phyloP scores from a whole-genome alignment of 2,888 invertebrate species.

The Andricus quercusramuli region DNA sequence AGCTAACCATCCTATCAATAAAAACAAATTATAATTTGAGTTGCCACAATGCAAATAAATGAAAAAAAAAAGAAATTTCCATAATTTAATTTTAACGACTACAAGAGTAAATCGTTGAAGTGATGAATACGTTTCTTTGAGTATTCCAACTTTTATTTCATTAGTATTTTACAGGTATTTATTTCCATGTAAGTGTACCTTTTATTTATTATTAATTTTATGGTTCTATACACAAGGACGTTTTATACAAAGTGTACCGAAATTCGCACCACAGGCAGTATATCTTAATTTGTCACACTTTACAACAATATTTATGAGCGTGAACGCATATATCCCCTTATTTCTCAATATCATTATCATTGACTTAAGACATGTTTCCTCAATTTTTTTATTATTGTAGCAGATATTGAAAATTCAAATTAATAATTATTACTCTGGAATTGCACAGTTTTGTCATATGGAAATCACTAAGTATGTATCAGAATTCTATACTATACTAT shows the following conservation, averaged over 20 bases:
- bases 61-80: not conserved
- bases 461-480: not conserved
- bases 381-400: not conserved
- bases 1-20: slow-evolving; percentile 14
- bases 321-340: not conserved
- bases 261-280: not conserved
- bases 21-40: slow-evolving; percentile 17
- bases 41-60: not conserved
- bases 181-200: not conserved
- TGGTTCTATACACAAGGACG: not conserved
- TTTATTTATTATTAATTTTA: not conserved
- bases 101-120: too few species aligned
- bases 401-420: not conserved
- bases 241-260: not conserved
- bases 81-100: not conserved
- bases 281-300: not conserved
- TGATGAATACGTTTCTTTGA: too few species aligned
- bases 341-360: not conserved
- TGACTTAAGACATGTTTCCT: not conserved
- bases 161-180: not conserved
- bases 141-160: not conserved
- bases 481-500: not conserved
- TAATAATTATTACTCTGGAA: not conserved
- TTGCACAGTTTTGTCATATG: not conserved
- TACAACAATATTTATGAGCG: not conserved